Evolutionary conservation across 1,140 invertebrate genomes (phyloP).

Genomic region (Philaenus spumarius): DNA sequence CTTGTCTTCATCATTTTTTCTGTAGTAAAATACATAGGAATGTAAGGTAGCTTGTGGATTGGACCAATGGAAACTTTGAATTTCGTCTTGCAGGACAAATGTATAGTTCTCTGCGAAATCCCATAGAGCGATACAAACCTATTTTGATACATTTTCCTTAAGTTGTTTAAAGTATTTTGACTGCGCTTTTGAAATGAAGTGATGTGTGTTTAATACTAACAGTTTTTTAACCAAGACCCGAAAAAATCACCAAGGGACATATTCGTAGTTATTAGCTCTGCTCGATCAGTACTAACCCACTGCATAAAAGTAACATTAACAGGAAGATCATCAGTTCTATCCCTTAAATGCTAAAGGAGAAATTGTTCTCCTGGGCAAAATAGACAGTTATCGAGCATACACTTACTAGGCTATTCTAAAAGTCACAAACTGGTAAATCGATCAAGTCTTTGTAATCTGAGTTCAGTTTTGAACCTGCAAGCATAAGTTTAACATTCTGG

Average conservation of each 20-base stretch:
- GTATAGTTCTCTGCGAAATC: constrained; percentile 37
- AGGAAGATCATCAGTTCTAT: too few species aligned
- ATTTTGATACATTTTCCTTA: constrained; percentile 23
- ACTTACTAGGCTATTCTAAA: too few species aligned
- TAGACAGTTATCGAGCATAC: too few species aligned
- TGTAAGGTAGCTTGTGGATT: constrained; percentile 27
- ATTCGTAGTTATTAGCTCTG: too few species aligned
- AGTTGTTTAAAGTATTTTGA: constrained; percentile 21
- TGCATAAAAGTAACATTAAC: too few species aligned
- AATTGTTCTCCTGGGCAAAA: too few species aligned
- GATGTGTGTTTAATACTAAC: constrained; percentile 13
- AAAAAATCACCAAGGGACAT: background rate
- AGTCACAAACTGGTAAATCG: too few species aligned
- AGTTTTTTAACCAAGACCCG: background rate
- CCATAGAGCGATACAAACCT: constrained; percentile 25
- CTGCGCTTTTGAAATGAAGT: constrained; percentile 28
- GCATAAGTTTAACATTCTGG: too few species aligned
- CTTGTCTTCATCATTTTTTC: constrained; percentile 1
- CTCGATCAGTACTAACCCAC: too few species aligned
- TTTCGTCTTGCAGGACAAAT: constrained; percentile 33
- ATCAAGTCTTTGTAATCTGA: too few species aligned
- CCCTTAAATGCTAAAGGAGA: too few species aligned
- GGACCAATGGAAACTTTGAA: constrained; percentile 32
- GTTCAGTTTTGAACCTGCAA: too few species aligned
- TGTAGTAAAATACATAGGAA: constrained; percentile 23